Percentiles rank a stretch among this genome's conserved stretches.
Conservation (phyloP, 2,797 vertebrate genomes). For the Ispidina picta region DNA sequence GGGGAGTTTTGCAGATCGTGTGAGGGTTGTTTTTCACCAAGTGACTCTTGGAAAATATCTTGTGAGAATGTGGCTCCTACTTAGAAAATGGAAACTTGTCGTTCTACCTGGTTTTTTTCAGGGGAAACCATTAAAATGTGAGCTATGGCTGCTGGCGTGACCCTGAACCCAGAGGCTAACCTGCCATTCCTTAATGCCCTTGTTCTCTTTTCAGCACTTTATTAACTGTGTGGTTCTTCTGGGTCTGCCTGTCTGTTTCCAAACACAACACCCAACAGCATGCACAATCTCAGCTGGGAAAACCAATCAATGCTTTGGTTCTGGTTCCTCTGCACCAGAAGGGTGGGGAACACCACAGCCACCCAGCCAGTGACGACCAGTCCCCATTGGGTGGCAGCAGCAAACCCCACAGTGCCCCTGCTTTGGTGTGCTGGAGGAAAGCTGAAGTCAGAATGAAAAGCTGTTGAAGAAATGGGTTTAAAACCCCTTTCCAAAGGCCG, state of each 20-base stretch:
- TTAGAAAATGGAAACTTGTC: not conserved
- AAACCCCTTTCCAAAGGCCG: not conserved
- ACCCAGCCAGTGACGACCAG: accelerated
- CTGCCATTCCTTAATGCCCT: not conserved
- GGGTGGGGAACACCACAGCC: not conserved
- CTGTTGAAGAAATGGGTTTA: not conserved
- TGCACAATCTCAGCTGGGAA: accelerated
- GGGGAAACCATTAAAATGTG: not conserved
- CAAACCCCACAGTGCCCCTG: accelerated
- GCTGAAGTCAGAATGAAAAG: not conserved
- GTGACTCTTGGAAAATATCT: not conserved
- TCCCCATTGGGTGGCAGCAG: not conserved
- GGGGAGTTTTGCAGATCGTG: accelerated
- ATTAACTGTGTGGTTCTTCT: not conserved
- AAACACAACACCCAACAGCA: accelerated
- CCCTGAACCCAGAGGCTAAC: not conserved
- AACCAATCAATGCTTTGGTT: accelerated
- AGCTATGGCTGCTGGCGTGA: not conserved
- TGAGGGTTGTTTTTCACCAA: not conserved
- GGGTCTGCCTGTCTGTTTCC: not conserved
- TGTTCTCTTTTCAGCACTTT: not conserved
- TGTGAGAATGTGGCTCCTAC: not conserved
- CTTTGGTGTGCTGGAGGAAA: not conserved
- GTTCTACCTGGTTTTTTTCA: not conserved
- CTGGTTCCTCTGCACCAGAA: not conserved